These are phyloP conservation scores for Polydesmus complanatus DNA, from an alignment of 2,888 invertebrate species.

Conservation along the genomic window DNA sequence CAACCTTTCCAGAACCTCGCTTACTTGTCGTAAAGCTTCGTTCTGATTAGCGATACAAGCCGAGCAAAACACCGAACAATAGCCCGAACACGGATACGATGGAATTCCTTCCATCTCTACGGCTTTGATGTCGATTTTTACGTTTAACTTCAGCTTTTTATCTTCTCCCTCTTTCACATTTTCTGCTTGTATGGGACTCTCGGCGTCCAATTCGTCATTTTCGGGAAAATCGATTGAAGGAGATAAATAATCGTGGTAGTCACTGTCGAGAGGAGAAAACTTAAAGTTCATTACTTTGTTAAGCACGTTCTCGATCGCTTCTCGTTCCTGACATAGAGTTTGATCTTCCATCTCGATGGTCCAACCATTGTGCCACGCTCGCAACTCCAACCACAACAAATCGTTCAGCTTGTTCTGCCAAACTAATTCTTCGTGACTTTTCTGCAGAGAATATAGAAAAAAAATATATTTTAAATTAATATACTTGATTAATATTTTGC, in stretches of 20 bases:
- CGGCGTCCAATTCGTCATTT: background rate
- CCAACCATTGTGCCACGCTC: conserved; percentile 65
- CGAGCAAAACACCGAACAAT: conserved; percentile 46
- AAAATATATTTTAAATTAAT: background rate
- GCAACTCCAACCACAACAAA: conserved; percentile 79
- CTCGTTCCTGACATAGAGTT: conserved; percentile 56
- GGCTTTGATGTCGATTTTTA: background rate
- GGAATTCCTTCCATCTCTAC: background rate
- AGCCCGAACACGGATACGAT: conserved; percentile 2
- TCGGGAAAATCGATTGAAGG: background rate
- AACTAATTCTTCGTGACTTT: conserved; percentile 64
- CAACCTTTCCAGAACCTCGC: conserved; percentile 52
- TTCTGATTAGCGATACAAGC: conserved; percentile 56
- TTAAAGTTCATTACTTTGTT: conserved; percentile 61
- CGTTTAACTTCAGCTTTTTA: background rate
- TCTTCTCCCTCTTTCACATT: background rate
- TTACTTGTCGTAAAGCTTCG: conserved; percentile 57
- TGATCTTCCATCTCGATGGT: conserved; percentile 62
- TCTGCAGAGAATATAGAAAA: conserved; percentile 24
- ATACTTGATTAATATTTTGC: too few relatives aligned
- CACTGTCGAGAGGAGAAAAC: conserved; percentile 37
- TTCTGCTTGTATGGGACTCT: background rate
- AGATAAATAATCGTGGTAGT: conserved; percentile 48
- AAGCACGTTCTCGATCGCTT: conserved; percentile 53
- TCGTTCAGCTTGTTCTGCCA: conserved; percentile 83